phyloP scores from a whole-genome alignment of 2,113 vertebrate genomes.

The Plotosus lineatus region DNA sequence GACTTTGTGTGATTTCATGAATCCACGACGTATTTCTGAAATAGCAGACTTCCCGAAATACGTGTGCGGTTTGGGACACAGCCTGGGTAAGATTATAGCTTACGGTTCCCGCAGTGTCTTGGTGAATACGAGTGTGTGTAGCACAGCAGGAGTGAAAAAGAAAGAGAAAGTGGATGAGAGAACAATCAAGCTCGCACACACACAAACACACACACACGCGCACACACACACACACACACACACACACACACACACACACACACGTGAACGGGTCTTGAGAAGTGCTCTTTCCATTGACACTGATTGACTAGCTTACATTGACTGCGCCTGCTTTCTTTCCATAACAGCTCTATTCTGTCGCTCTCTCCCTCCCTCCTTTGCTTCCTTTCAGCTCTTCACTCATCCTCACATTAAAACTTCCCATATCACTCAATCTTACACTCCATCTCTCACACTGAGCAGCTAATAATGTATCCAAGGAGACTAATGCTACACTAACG shows the following conservation, averaged over 20 bases:
- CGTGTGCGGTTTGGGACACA: neutral
- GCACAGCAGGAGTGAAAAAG: neutral
- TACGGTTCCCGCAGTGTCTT: slow-evolving; percentile 16
- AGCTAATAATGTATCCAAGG: neutral
- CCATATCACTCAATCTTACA: slow-evolving; percentile 5
- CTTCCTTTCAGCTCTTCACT: neutral
- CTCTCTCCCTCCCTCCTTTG: neutral
- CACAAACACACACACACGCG: slow-evolving; percentile 21
- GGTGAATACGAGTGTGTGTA: neutral
- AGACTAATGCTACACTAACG: slow-evolving; percentile 4
- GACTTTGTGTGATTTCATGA: slow-evolving; percentile 8
- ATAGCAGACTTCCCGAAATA: slow-evolving; percentile 9
- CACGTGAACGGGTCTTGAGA: slow-evolving; percentile 25
- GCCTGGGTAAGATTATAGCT: slow-evolving; percentile 34
- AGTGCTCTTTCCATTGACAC: slow-evolving; percentile 31
- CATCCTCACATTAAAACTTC: neutral
- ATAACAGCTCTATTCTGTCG: slow-evolving; percentile 11
- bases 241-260: slow-evolving; percentile 34
- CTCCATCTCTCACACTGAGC: neutral
- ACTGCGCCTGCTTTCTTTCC: neutral
- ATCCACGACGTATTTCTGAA: slow-evolving; percentile 1
- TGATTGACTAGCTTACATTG: slow-evolving; percentile 42
- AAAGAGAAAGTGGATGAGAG: slow-evolving; percentile 51
- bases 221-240: slow-evolving; percentile 8
- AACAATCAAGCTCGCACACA: slow-evolving; percentile 33